Percentiles rank a stretch among this genome's conserved stretches.
Evolutionary conservation across 2,797 vertebrate genomes (phyloP).

Genomic region (Gallinago nigripennis): DNA sequence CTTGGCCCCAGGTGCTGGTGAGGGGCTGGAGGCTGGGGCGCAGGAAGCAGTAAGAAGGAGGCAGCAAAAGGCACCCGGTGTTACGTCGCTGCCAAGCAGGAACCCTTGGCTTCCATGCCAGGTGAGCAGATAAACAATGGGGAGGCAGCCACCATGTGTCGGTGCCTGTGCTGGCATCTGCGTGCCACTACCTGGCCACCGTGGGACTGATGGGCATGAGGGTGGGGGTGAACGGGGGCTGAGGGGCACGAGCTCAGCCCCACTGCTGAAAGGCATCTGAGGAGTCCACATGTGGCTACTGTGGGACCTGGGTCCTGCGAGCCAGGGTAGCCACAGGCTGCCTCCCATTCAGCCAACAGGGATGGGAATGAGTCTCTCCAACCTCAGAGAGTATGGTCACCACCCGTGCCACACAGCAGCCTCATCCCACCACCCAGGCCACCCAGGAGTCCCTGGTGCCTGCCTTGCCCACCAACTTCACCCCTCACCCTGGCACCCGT

Average conservation of each 20-base stretch:
- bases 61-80: not conserved
- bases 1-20: too few relatives aligned
- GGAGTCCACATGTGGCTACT: not conserved
- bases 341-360: too few relatives aligned
- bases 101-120: not conserved
- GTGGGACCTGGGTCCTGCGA: rapidly evolving
- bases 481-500: not conserved
- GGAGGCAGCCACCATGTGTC: rapidly evolving
- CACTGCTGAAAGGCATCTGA: not conserved
- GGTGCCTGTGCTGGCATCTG: rapidly evolving
- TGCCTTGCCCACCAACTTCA: not conserved
- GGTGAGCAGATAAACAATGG: not conserved
- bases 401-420: not conserved
- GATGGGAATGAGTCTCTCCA: rapidly evolving
- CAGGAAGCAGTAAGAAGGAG: not conserved
- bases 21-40: not conserved
- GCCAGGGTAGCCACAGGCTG: not conserved
- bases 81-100: not conserved
- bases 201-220: not conserved
- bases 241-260: not conserved
- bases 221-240: not conserved
- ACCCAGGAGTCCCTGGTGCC: too few relatives aligned
- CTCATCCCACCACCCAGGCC: not conserved
- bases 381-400: rapidly evolving
- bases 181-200: rapidly evolving